phyloP scores from a whole-genome alignment of 1,140 invertebrate genomes.

The Lordiphosa stackelbergi region DNA sequence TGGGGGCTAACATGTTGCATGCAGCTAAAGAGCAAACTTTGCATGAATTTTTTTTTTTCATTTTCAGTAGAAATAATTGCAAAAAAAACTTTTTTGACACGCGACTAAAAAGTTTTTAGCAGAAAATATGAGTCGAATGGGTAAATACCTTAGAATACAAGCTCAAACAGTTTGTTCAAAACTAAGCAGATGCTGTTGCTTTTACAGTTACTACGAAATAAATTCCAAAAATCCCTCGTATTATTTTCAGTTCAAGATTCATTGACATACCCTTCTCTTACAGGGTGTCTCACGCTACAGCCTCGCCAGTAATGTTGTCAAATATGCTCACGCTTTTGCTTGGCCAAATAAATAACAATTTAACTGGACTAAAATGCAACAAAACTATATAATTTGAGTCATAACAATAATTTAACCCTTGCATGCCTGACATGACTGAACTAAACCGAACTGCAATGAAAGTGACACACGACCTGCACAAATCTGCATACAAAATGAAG shows the following conservation, averaged over 20 bases:
- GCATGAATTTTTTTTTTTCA: slow-evolving; percentile 48
- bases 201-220: no score
- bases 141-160: no score
- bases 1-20: slow-evolving; percentile 65
- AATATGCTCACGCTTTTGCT: slow-evolving; percentile 38
- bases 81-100: slow-evolving; percentile 42
- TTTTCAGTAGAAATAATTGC: slow-evolving; percentile 62
- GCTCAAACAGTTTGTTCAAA: no score
- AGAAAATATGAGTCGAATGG: no score
- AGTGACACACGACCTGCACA: slow-evolving; percentile 52
- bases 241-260: no score
- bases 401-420: slow-evolving; percentile 46
- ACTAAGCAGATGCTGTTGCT: no score
- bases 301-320: slow-evolving; percentile 45
- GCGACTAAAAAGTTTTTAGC: slow-evolving; percentile 27
- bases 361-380: slow-evolving; percentile 55
- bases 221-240: no score
- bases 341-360: slow-evolving; percentile 57
- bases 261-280: no score
- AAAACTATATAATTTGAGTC: slow-evolving; percentile 58
- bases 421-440: slow-evolving; percentile 21
- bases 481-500: slow-evolving; percentile 49
- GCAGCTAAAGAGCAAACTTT: slow-evolving; percentile 33
- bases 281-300: slow-evolving; percentile 1
- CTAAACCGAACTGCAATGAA: slow-evolving; percentile 26